A percentile compares a stretch with the other conserved stretches of the same genome.
Conservation (phyloP, 1,140 invertebrate species). For the Macrostomum lignano region DNA sequence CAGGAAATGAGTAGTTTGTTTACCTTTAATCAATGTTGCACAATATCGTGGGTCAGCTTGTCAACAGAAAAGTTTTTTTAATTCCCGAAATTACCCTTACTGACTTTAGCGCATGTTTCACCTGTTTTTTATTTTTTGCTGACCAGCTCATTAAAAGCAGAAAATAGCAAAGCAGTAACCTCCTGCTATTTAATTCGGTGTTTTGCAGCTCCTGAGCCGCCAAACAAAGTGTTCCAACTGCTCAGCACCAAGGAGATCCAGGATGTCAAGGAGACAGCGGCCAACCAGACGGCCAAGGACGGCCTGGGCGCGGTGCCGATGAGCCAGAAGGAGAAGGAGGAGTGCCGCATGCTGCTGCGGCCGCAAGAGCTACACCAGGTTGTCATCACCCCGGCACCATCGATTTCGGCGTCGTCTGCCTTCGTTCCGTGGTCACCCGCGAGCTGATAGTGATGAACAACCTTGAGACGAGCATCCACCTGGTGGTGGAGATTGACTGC, state of each 20-base stretch:
- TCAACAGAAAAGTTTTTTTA: too few relatives aligned
- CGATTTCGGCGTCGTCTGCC: constrained; percentile 24
- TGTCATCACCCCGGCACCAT: constrained; percentile 19
- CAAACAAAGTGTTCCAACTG: constrained; percentile 19
- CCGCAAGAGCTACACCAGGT: constrained; percentile 23
- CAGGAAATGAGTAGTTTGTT: too few relatives aligned
- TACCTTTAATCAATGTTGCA: too few relatives aligned
- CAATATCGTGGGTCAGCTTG: too few relatives aligned
- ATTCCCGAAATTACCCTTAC: constrained; percentile 1
- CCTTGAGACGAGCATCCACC: constrained; percentile 17
- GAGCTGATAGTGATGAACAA: constrained; percentile 24
- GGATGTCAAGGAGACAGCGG: too few relatives aligned
- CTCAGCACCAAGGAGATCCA: constrained; percentile 22
- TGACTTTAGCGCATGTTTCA: not conserved
- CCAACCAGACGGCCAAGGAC: too few relatives aligned
- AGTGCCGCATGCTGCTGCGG: constrained; percentile 16
- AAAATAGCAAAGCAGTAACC: not conserved
- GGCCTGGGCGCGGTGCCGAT: constrained; percentile 21
- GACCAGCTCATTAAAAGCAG: too few relatives aligned
- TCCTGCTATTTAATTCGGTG: constrained; percentile 3
- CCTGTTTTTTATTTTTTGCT: not conserved
- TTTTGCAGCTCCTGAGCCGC: constrained; percentile 13
- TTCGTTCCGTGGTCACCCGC: constrained; percentile 15
- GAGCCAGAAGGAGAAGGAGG: constrained; percentile 15
- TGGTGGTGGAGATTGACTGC: constrained; percentile 20